Base-by-base conservation (phyloP, 2,113 vertebrate genomes). In the Climacteris rufus region DNA sequence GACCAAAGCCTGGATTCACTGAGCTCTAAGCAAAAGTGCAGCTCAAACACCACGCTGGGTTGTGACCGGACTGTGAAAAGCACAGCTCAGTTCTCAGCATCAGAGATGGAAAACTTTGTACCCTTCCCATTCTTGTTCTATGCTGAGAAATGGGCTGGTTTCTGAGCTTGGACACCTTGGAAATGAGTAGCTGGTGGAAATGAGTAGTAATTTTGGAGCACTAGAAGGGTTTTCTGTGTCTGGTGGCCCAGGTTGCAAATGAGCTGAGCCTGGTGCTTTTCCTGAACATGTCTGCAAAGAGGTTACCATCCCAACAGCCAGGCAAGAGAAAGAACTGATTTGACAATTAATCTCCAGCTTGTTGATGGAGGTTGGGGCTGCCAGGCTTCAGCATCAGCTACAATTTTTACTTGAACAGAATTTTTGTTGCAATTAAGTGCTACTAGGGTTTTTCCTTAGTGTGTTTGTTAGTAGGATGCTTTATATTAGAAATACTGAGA, bases 21-120 rank as follows among this genome's bases (percentile, higher is more conserved):
- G 91, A 95, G 68, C 66, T 96, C 92, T 92, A 89, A 96, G 83
- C 88, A 94, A 97, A 92, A 66, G 13, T 5, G 5, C 80, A 83
- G 50, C 77, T 89, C 59, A 52, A 54, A 57, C 40, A 13, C 22
- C 2, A 3, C 24, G 16, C 64, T 91, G 94, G 42, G 70, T 9
- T 79, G 70, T 86, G 90, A 45, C 82, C 12, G 18, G 14, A 35
- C 53, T 1, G 6, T 64, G 37, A 31, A 81, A 80, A 91, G 20
- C 45, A 45, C 7, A 17, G 10, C 66, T 40, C 57, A 12, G 8
- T 30, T 85, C 31, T 50, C 53, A 13, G 31, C 37, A 22, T 42
- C n/a, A 28, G 18, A 33, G n/a, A 18, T 18, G 45, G 30, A 85
- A 74, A 71, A 24, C 16, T 53, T 31, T 44, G 7, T 22, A 89